Evolutionary conservation across 2,888 invertebrate species (phyloP).

Genomic region (Xylophagus ater): DNA sequence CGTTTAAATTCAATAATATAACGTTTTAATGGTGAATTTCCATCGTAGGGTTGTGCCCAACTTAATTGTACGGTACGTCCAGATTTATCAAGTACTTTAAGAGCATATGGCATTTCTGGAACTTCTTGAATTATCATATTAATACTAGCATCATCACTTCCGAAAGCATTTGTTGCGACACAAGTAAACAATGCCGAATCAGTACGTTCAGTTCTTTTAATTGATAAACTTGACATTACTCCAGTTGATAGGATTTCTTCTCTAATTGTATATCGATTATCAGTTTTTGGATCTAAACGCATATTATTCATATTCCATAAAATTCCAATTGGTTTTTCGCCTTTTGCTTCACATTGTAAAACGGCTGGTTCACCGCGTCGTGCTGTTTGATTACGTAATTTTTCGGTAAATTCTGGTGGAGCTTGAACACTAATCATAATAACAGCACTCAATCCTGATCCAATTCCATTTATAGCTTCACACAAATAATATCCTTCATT

Average conservation of each 20-base stretch:
- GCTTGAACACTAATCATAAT: slow-evolving; percentile 92
- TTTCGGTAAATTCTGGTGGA: slow-evolving; percentile 87
- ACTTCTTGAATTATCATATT: slow-evolving; percentile 87
- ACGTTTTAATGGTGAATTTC: slow-evolving; percentile 79
- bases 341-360: slow-evolving; percentile 83
- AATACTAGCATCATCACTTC: slow-evolving; percentile 89
- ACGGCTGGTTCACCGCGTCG: slow-evolving; percentile 84
- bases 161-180: slow-evolving; percentile 86
- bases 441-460: slow-evolving; percentile 87
- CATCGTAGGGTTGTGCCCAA: slow-evolving; percentile 87
- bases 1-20: slow-evolving; percentile 87
- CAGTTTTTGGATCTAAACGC: slow-evolving; percentile 78
- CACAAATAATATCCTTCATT: slow-evolving; percentile 93
- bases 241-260: slow-evolving; percentile 82
- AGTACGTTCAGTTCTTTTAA: slow-evolving; percentile 76
- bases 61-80: slow-evolving; percentile 82
- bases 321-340: slow-evolving; percentile 89
- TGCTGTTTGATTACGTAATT: slow-evolving; percentile 82
- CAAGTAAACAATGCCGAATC: slow-evolving; percentile 87
- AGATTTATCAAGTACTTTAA: slow-evolving; percentile 82
- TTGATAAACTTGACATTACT: slow-evolving; percentile 78
- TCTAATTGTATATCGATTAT: slow-evolving; percentile 70
- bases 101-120: slow-evolving; percentile 72
- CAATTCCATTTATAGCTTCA: slow-evolving; percentile 92
- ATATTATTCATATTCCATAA: slow-evolving; percentile 93